Base-by-base conservation (phyloP, 2,797 vertebrate species). In the Argentina silus region DNA sequence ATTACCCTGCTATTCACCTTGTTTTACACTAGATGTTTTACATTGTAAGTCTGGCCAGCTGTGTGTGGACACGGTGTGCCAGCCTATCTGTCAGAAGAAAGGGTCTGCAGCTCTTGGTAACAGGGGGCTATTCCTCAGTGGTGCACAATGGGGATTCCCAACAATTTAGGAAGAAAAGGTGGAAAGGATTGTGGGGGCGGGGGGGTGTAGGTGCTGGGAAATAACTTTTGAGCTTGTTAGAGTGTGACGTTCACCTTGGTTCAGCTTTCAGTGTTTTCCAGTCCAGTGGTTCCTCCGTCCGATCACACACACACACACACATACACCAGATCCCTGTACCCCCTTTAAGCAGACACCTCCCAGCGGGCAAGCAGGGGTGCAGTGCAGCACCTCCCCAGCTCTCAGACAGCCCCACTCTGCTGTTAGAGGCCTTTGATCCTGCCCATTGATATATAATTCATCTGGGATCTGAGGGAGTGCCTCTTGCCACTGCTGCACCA, bases 391-490 rank as follows among this genome's bases (percentile, higher is more conserved):
- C 15, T 17, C 89, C 87, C 88, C 83, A 85, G 72, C 77, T 79
- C 83, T 90, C 79, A 87, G 86, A 81, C 88, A 83, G 83, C 75
- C 78, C 61, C 76, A 81, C 86, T 83, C 85, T 85, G 83, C 88
- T 89, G 85, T 85, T 83, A 17, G 83, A 78, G 86, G 85, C 78
- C 89, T 72, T 86, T 85, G 74, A 88, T 89, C 87, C 90, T 87
- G 87, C 88, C 91, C 88, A 91, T 81, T 93, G 87, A 94, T 94
- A 90, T 94, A 94, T 94, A 92, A 94, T 94, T 94, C 89, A 94
- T 92, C 90, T 88, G 86, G 90, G 87, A 92, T 92, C 86, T 90
- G 89, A 60, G n/a, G 1, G 48, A 19, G 60, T 17, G 50, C 63
- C 63, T 44, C 74, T 47, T 67, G 61, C 61, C 76, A 70, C 72